A percentile compares a stretch with the other conserved stretches of the same genome.
These are phyloP conservation scores for Malurus leucopterus DNA, from an alignment of 2,797 vertebrate genomes.

Conservation along the genomic window DNA sequence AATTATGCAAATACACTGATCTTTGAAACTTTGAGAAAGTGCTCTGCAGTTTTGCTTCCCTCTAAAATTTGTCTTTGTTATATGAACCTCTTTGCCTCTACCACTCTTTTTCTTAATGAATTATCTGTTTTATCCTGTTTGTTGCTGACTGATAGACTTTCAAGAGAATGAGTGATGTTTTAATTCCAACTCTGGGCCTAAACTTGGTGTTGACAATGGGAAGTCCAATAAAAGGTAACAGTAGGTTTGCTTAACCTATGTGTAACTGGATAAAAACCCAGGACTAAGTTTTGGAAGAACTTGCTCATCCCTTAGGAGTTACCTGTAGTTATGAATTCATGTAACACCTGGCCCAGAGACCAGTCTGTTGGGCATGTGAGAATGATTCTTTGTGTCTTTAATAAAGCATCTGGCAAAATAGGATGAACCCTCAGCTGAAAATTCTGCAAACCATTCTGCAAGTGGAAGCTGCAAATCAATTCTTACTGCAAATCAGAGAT, in stretches of 20 bases:
- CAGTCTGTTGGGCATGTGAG: neutral
- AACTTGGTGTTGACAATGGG: neutral
- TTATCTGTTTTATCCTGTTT: neutral
- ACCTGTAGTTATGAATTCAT: neutral
- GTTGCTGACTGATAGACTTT: neutral
- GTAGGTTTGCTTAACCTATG: neutral
- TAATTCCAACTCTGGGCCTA: neutral
- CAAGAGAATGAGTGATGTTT: neutral
- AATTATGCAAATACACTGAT: neutral
- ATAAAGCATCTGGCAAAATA: neutral
- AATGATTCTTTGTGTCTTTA: neutral
- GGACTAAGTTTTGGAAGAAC: neutral
- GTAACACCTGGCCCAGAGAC: neutral
- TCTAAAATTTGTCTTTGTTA: neutral
- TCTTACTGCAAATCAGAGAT: neutral
- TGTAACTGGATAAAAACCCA: neutral
- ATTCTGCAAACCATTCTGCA: neutral
- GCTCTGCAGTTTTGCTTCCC: neutral
- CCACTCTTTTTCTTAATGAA: neutral
- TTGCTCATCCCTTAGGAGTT: neutral
- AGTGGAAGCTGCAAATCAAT: neutral
- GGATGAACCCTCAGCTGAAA: neutral
- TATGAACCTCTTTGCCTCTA: neutral
- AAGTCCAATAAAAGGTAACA: neutral
- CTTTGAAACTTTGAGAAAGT: neutral